Conservation (phyloP, 2,888 invertebrate genomes). For the Euplexia lucipara region DNA sequence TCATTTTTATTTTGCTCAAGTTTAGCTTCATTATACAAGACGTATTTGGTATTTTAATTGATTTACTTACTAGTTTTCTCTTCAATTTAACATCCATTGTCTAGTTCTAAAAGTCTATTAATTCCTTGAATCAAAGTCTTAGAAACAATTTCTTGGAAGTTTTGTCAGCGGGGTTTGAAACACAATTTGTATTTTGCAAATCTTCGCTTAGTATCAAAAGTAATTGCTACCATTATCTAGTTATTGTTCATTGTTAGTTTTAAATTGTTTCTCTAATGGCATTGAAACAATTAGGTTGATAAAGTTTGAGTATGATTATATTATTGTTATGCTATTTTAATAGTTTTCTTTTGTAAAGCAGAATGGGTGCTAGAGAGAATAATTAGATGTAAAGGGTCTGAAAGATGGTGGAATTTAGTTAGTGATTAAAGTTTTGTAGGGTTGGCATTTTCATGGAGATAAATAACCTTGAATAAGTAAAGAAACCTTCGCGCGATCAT, state of each 20-base stretch:
- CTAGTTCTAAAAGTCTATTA: not conserved
- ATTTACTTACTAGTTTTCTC: not conserved
- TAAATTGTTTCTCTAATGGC: slow-evolving; percentile 28
- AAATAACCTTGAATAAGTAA: too few species aligned
- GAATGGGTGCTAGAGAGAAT: not conserved
- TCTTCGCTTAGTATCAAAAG: slow-evolving; percentile 20
- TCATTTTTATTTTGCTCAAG: too few species aligned
- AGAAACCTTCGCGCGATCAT: too few species aligned
- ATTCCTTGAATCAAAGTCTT: slow-evolving; percentile 26
- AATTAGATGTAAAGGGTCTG: not conserved
- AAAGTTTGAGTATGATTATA: not conserved
- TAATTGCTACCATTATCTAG: slow-evolving; percentile 30
- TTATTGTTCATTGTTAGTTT: slow-evolving; percentile 40
- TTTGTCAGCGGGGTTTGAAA: slow-evolving; percentile 20
- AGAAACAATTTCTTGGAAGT: slow-evolving; percentile 24
- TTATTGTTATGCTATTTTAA: slow-evolving; percentile 6
- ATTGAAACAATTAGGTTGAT: slow-evolving; percentile 17
- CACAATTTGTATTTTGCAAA: slow-evolving; percentile 26
- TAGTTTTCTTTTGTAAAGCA: slow-evolving; percentile 3
- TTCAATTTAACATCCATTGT: slow-evolving; percentile 22
- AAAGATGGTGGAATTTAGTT: too few species aligned
- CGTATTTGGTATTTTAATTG: too few species aligned
- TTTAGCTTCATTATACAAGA: too few species aligned
- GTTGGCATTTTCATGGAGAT: too few species aligned
- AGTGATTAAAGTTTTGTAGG: too few species aligned